A percentile compares a stretch with the other conserved stretches of the same genome.
phyloP scores from a whole-genome alignment of 2,888 invertebrate species.

The Amblyjoppa fuscipennis region DNA sequence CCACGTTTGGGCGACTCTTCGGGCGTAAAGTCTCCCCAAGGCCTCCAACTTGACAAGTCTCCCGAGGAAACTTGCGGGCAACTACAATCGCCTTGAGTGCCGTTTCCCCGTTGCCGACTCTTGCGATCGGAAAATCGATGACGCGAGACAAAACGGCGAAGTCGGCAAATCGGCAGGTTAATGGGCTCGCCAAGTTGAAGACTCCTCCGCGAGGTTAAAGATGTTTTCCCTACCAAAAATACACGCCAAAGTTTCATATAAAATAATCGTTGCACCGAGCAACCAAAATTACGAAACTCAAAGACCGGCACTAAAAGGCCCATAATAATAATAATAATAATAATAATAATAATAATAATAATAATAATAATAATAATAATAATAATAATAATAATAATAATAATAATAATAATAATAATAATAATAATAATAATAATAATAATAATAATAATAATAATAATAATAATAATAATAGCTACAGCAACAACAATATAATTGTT shows the following conservation, averaged over 20 bases:
- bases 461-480: too few species aligned
- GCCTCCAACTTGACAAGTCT: slow-evolving; percentile 1
- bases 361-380: neutral
- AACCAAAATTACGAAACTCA: neutral
- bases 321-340: neutral
- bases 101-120: neutral
- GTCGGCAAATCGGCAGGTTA: neutral
- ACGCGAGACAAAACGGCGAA: neutral
- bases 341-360: too few species aligned
- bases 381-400: neutral
- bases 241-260: neutral
- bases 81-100: slow-evolving; percentile 5
- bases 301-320: neutral
- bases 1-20: slow-evolving; percentile 24
- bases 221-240: neutral
- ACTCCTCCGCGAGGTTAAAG: neutral
- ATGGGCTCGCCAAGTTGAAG: neutral
- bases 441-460: too few species aligned
- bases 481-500: neutral
- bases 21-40: slow-evolving; percentile 5
- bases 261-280: neutral
- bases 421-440: neutral
- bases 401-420: too few species aligned
- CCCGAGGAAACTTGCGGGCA: slow-evolving; percentile 12
- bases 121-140: slow-evolving; percentile 29